These are phyloP conservation scores for Apodemia mormo DNA, from an alignment of 2,888 invertebrate species.

Conservation along the genomic window DNA sequence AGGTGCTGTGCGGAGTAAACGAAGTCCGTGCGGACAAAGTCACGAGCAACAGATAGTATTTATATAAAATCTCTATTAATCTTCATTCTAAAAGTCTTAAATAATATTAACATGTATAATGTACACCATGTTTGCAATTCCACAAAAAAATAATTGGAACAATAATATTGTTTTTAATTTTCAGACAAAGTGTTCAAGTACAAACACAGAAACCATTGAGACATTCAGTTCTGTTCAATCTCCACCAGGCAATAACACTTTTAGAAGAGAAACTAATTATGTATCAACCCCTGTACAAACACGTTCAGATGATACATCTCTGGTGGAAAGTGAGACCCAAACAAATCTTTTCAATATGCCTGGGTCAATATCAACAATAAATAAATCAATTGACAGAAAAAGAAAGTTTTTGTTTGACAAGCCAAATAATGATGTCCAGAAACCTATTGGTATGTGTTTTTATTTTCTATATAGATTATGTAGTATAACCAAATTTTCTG, in stretches of 20 bases:
- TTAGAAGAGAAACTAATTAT: constrained; percentile 46
- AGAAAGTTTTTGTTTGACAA: constrained; percentile 56
- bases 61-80: too few species aligned
- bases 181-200: constrained; percentile 44
- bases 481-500: constrained; percentile 3
- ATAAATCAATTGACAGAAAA: constrained; percentile 48
- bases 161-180: constrained; percentile 28
- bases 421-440: constrained; percentile 21
- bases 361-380: constrained; percentile 45
- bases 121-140: too few species aligned
- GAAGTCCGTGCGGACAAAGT: too few species aligned
- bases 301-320: constrained; percentile 42
- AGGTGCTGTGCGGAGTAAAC: too few species aligned
- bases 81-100: too few species aligned
- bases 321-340: constrained; percentile 44
- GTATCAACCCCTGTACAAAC: constrained; percentile 45
- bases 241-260: constrained; percentile 42
- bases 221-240: constrained; percentile 44
- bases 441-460: constrained; percentile 27
- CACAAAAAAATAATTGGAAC: too few species aligned
- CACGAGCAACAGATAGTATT: too few species aligned
- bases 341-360: constrained; percentile 42
- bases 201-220: constrained; percentile 44
- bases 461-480: neutral
- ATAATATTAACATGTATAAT: too few species aligned